A percentile compares a stretch with the other conserved stretches of the same genome.
Conservation (phyloP, 2,797 vertebrate genomes). For the Holocentrus rufus region DNA sequence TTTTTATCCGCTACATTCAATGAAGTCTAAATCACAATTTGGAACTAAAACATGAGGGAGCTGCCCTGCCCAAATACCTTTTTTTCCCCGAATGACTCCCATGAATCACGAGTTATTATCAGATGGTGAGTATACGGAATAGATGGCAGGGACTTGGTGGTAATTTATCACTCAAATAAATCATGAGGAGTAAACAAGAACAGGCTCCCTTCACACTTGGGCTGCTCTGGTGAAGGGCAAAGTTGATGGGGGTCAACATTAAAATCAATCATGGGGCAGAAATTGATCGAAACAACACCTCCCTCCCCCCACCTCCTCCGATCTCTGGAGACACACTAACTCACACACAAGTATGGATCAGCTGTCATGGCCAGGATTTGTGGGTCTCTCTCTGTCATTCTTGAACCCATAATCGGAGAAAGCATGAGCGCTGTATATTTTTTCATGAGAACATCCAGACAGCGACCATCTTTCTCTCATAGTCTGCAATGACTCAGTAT, state of each 20-base stretch:
- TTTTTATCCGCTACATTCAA: too few species aligned
- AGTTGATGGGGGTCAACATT: slow-evolving; percentile 60
- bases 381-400: slow-evolving; percentile 20
- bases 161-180: slow-evolving; percentile 36
- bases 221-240: slow-evolving; percentile 62
- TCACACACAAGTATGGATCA: slow-evolving; percentile 56
- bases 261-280: slow-evolving; percentile 57
- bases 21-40: too few species aligned
- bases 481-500: background rate
- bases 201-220: slow-evolving; percentile 31
- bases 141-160: slow-evolving; percentile 26
- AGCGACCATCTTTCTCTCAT: background rate
- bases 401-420: slow-evolving; percentile 17
- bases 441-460: slow-evolving; percentile 28
- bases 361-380: slow-evolving; percentile 51
- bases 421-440: slow-evolving; percentile 10
- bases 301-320: slow-evolving; percentile 13
- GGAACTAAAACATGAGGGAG: too few species aligned
- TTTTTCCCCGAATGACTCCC: too few species aligned
- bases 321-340: slow-evolving; percentile 37
- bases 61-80: too few species aligned
- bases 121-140: slow-evolving; percentile 15
- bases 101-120: too few species aligned
- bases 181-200: slow-evolving; percentile 35
- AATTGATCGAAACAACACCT: slow-evolving; percentile 49